These are phyloP conservation scores for Orchesella cincta DNA, from an alignment of 1,140 invertebrate species.

Conservation along the genomic window DNA sequence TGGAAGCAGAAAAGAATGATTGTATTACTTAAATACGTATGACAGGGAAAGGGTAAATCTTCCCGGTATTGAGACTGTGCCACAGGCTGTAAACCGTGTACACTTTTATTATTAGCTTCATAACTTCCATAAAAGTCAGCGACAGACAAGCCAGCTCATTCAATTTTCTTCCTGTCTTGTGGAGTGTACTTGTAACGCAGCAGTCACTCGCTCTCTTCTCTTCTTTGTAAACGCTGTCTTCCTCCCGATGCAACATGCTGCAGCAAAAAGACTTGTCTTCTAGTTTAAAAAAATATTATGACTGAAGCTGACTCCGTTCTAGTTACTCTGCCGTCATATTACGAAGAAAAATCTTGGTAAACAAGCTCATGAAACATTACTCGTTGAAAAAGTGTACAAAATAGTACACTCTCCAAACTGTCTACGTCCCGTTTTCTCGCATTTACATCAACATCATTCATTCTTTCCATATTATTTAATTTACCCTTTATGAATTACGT, in stretches of 20 bases:
- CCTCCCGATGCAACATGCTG: slow-evolving; percentile 5
- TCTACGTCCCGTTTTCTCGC: no score
- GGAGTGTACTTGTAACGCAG: slow-evolving; percentile 1
- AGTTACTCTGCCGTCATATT: background rate
- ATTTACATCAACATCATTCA: no score
- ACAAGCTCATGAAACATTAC: background rate
- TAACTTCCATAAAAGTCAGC: slow-evolving; percentile 16
- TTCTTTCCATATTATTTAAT: background rate
- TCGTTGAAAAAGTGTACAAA: background rate
- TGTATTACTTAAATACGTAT: no score
- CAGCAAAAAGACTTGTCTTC: background rate
- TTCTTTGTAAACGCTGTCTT: background rate
- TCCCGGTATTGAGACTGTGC: no score
- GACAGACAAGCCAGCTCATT: slow-evolving; percentile 14
- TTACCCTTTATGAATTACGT: background rate
- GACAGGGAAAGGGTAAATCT: no score
- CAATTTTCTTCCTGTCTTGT: slow-evolving; percentile 4
- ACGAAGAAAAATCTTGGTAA: no score
- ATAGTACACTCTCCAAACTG: no score
- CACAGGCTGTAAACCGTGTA: background rate
- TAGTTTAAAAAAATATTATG: background rate
- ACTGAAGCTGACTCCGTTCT: background rate
- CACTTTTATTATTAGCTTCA: slow-evolving; percentile 1
- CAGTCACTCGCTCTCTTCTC: background rate
- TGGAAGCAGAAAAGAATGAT: no score